Conservation (phyloP, 2,113 vertebrate species). For the Mastomys coucha region DNA sequence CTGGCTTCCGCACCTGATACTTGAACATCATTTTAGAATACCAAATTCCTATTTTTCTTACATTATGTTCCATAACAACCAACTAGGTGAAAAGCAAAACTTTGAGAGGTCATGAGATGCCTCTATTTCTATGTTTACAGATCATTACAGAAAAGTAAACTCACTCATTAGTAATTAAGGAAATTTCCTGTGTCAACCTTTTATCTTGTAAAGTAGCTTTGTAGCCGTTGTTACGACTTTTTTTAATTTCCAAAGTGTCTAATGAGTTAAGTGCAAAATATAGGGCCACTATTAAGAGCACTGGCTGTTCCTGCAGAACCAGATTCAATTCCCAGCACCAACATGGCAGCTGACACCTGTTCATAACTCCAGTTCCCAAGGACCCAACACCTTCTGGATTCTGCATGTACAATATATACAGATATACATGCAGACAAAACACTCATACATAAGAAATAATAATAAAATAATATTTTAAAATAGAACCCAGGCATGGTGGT, state of each 20-base stretch:
- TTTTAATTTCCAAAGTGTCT: not conserved
- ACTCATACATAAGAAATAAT: not conserved
- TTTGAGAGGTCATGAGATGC: not conserved
- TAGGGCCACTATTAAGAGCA: not conserved
- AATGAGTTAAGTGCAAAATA: not conserved
- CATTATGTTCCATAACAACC: not conserved
- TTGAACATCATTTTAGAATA: conserved; percentile 36
- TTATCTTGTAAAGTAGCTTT: conserved; percentile 26
- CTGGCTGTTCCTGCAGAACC: not conserved
- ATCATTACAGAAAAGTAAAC: conserved; percentile 34
- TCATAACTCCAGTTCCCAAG: not conserved
- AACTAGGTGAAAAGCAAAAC: conserved; percentile 10
- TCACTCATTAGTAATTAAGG: not conserved
- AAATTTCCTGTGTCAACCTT: not conserved
- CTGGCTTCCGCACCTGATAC: not conserved
- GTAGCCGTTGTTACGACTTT: conserved; percentile 41
- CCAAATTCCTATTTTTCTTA: conserved; percentile 27
- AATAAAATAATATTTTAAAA: not conserved
- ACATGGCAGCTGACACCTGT: not conserved
- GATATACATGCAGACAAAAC: not conserved
- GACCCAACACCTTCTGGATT: not conserved
- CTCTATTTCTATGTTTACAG: conserved; percentile 8
- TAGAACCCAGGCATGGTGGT: not conserved
- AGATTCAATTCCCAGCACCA: not conserved
- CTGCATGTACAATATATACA: not conserved